phyloP scores from a whole-genome alignment of 1,140 invertebrate genomes.

The Neotoxoptera formosana region DNA sequence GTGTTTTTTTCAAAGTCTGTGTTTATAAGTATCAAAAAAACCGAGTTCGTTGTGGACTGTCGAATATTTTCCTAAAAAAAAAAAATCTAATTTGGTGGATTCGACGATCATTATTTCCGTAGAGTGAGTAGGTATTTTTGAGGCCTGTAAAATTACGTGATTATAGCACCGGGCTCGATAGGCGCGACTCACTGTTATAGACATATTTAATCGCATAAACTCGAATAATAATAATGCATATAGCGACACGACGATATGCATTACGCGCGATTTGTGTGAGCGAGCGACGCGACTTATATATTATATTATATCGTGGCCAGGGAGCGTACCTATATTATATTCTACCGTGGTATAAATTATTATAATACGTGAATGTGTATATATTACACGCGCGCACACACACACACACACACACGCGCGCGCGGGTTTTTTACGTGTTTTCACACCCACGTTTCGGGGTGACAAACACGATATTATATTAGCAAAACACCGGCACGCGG shows the following conservation, averaged over 20 bases:
- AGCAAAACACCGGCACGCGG: not conserved
- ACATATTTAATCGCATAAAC: too few species aligned
- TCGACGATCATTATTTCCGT: not conserved
- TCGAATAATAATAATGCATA: not conserved
- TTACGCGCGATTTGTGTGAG: not conserved
- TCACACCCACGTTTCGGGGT: slow-evolving; percentile 27
- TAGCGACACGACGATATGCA: not conserved
- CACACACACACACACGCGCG: too few species aligned
- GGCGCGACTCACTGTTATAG: not conserved
- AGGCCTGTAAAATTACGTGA: not conserved
- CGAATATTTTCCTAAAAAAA: not conserved
- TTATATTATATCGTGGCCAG: not conserved
- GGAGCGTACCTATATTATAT: too few species aligned
- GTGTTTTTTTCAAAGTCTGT: not conserved
- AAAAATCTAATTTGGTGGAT: not conserved
- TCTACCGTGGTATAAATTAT: not conserved
- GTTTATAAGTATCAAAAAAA: not conserved
- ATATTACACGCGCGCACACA: not conserved
- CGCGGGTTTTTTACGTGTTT: not conserved
- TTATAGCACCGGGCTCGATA: not conserved
- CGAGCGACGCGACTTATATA: too few species aligned
- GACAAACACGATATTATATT: not conserved
- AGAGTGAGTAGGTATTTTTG: not conserved
- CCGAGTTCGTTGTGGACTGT: not conserved
- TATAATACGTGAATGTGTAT: not conserved